A percentile compares a stretch with the other conserved stretches of the same genome.
phyloP scores from a whole-genome alignment of 2,113 vertebrate genomes.

The Melanocharis versteri region DNA sequence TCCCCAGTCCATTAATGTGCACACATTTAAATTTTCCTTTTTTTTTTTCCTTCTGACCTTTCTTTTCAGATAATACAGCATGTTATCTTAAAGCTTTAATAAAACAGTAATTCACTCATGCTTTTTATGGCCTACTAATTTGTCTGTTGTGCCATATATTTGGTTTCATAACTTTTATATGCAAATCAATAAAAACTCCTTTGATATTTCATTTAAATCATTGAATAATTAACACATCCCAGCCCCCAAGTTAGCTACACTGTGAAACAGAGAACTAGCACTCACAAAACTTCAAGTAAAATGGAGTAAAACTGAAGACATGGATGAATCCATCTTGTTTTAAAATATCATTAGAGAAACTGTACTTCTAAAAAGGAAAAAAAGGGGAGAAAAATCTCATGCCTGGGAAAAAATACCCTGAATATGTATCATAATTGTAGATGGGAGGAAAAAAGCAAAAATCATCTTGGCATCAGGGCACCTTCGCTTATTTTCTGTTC shows the following conservation, averaged over 20 bases:
- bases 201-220: constrained; percentile 67
- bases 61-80: constrained; percentile 54
- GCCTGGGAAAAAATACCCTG: background rate
- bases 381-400: background rate
- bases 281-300: background rate
- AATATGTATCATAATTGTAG: background rate
- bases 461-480: too few relatives aligned
- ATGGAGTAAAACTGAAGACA: background rate
- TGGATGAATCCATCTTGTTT: background rate
- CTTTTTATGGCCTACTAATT: constrained; percentile 67
- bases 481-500: background rate
- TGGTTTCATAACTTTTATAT: constrained; percentile 65
- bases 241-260: background rate
- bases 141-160: constrained; percentile 43
- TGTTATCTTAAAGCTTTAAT: constrained; percentile 64
- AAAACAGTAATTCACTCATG: constrained; percentile 49
- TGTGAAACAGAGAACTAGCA: background rate
- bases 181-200: constrained; percentile 67
- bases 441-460: too few relatives aligned
- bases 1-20: constrained; percentile 53
- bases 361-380: background rate
- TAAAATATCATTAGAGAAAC: background rate
- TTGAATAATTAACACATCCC: constrained; percentile 58
- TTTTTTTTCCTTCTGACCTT: constrained; percentile 66
- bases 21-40: constrained; percentile 18